Evolutionary conservation across 2,797 vertebrate species (phyloP), one percentile per base, ranked within the genome.

Genomic region (Taenioides sp.): DNA sequence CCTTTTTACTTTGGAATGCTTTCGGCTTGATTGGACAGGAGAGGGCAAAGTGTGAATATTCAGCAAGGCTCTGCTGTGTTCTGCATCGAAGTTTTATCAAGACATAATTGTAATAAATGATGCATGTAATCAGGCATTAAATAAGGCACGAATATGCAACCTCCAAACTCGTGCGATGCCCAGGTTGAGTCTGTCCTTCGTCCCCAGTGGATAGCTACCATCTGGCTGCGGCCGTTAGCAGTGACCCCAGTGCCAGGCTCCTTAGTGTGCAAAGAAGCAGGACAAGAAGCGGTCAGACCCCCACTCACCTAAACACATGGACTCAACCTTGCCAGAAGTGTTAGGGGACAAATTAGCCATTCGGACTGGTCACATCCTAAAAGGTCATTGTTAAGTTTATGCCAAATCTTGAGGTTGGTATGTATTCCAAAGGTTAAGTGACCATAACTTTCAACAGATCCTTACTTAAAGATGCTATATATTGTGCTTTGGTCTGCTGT

Each of bases 101-200:
- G 92, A 93, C 92, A 94, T 95, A 93, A 94, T 94, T 94, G 92
- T 92, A 91, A 94, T 95, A 94, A 95, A 95, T 93, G 92, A 94
- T 93, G 92, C 93, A 93, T 95, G 92, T 94, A 94, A 95, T 93
- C 91, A 93, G 80, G 88, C 88, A 93, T 92, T 94, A 94, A 94
- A 93, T 93, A 94, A 91, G 89, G 89, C 86, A 76, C 81, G 88
- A 93, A 94, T 95, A 94, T 93, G 92, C 93, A 93, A 88, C 87
- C 91, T 92, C 90, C 88, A 92, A 91, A 93, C 88, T 90, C 88
- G 92, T 91, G 92, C 87, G 88, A 85, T 89, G 91, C 90, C 89
- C 91, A 91, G 88, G 81, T 70, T 92, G 92, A 92, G 89, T 88
- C 84, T 91, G 91, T 91, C 90, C 91, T 88, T 84, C 82, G 87